These are phyloP conservation scores for Athene noctua DNA, from an alignment of 2,113 vertebrate genomes.

Conservation along the genomic window DNA sequence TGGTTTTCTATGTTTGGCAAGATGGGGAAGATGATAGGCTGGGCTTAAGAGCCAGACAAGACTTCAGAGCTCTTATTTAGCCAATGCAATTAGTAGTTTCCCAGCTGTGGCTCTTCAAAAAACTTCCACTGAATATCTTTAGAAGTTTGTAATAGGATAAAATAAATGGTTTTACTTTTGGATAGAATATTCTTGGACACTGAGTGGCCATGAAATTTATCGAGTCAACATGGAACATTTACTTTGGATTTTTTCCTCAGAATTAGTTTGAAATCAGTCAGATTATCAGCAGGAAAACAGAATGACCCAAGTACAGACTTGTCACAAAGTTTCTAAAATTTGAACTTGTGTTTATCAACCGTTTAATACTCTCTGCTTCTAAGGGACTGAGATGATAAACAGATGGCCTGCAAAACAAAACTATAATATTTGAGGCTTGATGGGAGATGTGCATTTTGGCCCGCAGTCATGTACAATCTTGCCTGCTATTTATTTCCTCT, in stretches of 20 bases:
- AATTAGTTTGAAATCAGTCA: not conserved
- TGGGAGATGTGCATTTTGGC: not conserved
- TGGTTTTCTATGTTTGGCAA: slow-evolving; percentile 12
- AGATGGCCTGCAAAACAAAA: slow-evolving; percentile 2
- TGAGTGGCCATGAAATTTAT: not conserved
- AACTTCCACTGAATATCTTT: not conserved
- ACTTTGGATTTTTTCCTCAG: not conserved
- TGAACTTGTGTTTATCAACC: not conserved
- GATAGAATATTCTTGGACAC: not conserved
- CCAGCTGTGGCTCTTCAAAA: not conserved
- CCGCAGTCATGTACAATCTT: not conserved
- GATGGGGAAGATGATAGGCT: not conserved
- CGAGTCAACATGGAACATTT: not conserved
- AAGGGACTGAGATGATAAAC: not conserved
- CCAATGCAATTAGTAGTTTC: not conserved
- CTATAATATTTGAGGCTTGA: not conserved
- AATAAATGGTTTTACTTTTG: not conserved
- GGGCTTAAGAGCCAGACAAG: not conserved
- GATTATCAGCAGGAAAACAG: not conserved
- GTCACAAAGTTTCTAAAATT: not conserved
- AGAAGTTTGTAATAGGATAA: not conserved
- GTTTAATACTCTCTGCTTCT: not conserved
- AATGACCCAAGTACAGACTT: not conserved
- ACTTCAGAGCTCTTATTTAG: not conserved
- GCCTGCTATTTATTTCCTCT: not conserved